Base-by-base conservation (phyloP, 2,113 vertebrate genomes). In the Nothocercus julius region DNA sequence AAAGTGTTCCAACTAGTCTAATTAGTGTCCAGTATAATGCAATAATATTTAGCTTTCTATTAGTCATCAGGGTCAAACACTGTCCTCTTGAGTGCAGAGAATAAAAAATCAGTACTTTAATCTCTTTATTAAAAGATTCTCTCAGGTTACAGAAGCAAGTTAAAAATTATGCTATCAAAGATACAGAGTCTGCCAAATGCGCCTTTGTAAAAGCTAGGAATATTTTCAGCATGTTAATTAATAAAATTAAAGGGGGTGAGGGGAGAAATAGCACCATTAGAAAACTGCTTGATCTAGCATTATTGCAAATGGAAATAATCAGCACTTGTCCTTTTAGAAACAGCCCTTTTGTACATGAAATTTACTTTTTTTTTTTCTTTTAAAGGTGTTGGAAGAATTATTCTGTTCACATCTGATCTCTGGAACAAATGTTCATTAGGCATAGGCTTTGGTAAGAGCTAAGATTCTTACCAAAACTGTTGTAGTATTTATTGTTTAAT, bases 41-140 rank as follows among this genome's bases (percentile, higher is more conserved):
- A 90, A 76, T 84, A 63, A 89, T 96, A 80, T 54, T 56, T 64
- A 91, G 28, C 42, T 95, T 68, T 92, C 62, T 88, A 64, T 96
- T 94, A 97, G 61, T 96, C 93, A 58, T 64, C 49, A 68, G 90
- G 68, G 94, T 93, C 68, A 88, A 72, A 79, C 28, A 64, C 53
- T 95, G 36, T 89, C 62, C 78, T 84, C 72, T 67, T 40, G 54
- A 96, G 77, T 9, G 0, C 15, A 42, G 24, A 77, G 42, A 84
- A 91, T 73, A 90, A 95, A 96, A 97, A 80, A 70, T 24, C 54
- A 95, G 45, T 82, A 90, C 44, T 96, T 97, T 89, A 95, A 96
- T 95, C 66, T 95, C 92, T 96, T 96, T 96, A 95, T 97, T 97
- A 92, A 94, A 95, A 96, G 32, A 92, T 96, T 76, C 89, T 94